Conservation (phyloP, 2,797 vertebrate genomes). For the Typhlichthys subterraneus region DNA sequence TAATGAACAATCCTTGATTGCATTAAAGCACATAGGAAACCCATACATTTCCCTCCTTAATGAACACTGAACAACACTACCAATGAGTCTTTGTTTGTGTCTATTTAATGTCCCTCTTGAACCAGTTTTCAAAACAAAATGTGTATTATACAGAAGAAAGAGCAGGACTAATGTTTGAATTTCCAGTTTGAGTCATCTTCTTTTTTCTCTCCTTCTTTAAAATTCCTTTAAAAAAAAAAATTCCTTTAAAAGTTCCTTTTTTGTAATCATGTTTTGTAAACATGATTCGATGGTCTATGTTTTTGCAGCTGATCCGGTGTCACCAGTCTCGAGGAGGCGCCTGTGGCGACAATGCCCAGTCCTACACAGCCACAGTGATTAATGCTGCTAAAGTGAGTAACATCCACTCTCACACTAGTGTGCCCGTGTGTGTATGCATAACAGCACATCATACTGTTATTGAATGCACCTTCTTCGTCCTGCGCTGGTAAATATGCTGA, state of each 20-base stretch:
- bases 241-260: too few species aligned
- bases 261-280: neutral
- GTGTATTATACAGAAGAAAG: slow-evolving; percentile 17
- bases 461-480: slow-evolving; percentile 23
- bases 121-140: slow-evolving; percentile 37
- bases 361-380: slow-evolving; percentile 98
- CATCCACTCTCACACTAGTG: neutral
- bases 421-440: slow-evolving; percentile 5
- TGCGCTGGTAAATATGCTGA: slow-evolving; percentile 63
- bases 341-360: slow-evolving; percentile 97
- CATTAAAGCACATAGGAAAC: too few species aligned
- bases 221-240: too few species aligned
- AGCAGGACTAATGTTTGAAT: slow-evolving; percentile 1
- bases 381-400: slow-evolving; percentile 97
- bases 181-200: slow-evolving; percentile 11
- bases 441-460: slow-evolving; percentile 12
- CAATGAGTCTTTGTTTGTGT: neutral
- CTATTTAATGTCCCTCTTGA: neutral
- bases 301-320: slow-evolving; percentile 90
- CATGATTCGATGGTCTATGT: neutral
- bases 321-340: slow-evolving; percentile 98
- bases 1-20: too few species aligned
- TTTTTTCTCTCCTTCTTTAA: neutral
- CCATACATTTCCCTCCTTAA: too few species aligned
- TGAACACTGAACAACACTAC: neutral